These are phyloP conservation scores for Drosophila niveifrons DNA, from an alignment of 2,888 invertebrate species.

Conservation along the genomic window DNA sequence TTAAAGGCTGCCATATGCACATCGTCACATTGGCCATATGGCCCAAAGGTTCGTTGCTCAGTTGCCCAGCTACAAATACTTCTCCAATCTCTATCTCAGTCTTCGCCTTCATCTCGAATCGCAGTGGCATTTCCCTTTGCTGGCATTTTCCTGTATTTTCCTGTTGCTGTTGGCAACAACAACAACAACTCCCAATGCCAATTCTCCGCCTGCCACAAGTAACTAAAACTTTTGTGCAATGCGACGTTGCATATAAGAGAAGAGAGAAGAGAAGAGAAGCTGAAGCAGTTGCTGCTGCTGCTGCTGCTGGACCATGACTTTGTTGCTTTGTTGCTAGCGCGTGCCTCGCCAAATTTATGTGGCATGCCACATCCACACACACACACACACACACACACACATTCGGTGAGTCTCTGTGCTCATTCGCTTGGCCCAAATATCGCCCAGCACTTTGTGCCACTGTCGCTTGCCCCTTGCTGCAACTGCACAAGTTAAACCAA, in stretches of 20 bases:
- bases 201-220: constrained; percentile 37
- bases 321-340: constrained; percentile 52
- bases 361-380: constrained; percentile 29
- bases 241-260: constrained; percentile 34
- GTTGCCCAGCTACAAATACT: not conserved
- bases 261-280: constrained; percentile 5
- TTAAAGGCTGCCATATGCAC: constrained; percentile 24
- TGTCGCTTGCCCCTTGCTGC: constrained; percentile 13
- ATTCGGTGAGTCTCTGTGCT: not conserved
- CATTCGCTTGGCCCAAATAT: not conserved
- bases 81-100: not conserved
- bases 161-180: constrained; percentile 5
- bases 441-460: not conserved
- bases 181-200: constrained; percentile 17
- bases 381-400: not conserved
- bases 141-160: constrained; percentile 2
- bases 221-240: constrained; percentile 48
- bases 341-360: constrained; percentile 60
- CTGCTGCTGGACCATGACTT: constrained; percentile 50
- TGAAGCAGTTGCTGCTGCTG: constrained; percentile 22
- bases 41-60: constrained; percentile 30
- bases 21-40: constrained; percentile 41
- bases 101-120: no score
- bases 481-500: constrained; percentile 68
- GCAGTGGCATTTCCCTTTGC: not conserved